These are phyloP conservation scores for Rhodophaea formosa DNA, from an alignment of 2,888 invertebrate species.

Conservation along the genomic window DNA sequence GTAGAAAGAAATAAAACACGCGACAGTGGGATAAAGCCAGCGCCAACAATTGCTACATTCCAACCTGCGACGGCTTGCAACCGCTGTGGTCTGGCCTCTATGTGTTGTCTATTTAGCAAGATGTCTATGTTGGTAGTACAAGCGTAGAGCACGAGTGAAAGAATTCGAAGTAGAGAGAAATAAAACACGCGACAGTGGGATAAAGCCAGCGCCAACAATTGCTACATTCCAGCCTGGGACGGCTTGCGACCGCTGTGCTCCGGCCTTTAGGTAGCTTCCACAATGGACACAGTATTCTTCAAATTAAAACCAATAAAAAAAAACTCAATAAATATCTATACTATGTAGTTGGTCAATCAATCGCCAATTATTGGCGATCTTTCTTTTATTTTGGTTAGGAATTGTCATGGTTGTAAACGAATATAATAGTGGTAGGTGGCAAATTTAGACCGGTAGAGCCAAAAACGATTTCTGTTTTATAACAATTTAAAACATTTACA, in stretches of 20 bases:
- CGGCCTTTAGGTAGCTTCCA: conserved; percentile 34
- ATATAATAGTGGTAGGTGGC: too few species aligned
- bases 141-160: conserved; percentile 66
- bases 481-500: background rate
- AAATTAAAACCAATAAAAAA: background rate
- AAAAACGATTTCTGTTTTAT: background rate
- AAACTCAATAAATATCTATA: too few species aligned
- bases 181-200: conserved; percentile 61
- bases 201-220: conserved; percentile 68
- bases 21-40: conserved; percentile 62
- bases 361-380: too few species aligned
- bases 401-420: too few species aligned
- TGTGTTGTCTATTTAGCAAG: background rate
- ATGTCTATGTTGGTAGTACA: conserved; percentile 42
- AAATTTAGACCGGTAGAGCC: background rate
- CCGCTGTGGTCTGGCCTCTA: conserved; percentile 31
- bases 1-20: conserved; percentile 66
- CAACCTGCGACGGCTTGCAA: conserved; percentile 49
- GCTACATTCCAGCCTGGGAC: conserved; percentile 66
- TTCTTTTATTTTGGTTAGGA: too few species aligned
- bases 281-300: conserved; percentile 29
- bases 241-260: conserved; percentile 42
- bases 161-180: conserved; percentile 71
- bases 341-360: too few species aligned
- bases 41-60: conserved; percentile 73